A percentile compares a stretch with the other conserved stretches of the same genome.
Evolutionary conservation across 2,888 invertebrate genomes (phyloP).

Genomic region (Acronicta leporina): DNA sequence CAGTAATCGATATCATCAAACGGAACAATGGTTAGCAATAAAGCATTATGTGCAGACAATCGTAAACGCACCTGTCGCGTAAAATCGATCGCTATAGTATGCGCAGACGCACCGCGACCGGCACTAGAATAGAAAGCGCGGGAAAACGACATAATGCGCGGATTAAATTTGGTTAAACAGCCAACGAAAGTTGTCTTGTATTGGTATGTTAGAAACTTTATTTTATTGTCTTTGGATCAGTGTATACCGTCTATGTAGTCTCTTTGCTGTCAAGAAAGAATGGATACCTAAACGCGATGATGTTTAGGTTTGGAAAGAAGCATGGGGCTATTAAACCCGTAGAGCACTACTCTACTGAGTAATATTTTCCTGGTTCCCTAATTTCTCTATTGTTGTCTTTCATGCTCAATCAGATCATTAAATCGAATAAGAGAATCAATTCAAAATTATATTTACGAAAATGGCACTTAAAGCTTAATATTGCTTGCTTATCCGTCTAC

Average conservation of each 20-base stretch:
- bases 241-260: slow-evolving; percentile 4
- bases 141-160: slow-evolving; percentile 64
- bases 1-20: slow-evolving; percentile 41
- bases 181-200: slow-evolving; percentile 62
- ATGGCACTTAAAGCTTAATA: neutral
- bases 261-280: slow-evolving; percentile 11
- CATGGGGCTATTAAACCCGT: too few species aligned
- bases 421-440: too few species aligned
- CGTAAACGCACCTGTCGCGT: slow-evolving; percentile 31
- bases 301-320: too few species aligned
- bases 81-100: slow-evolving; percentile 48
- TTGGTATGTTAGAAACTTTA: slow-evolving; percentile 52
- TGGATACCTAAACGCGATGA: neutral
- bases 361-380: too few species aligned
- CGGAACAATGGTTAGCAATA: slow-evolving; percentile 23
- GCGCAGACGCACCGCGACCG: slow-evolving; percentile 51
- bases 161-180: slow-evolving; percentile 67
- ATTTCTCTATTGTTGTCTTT: too few species aligned
- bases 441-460: too few species aligned
- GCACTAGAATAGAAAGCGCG: slow-evolving; percentile 66
- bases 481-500: neutral
- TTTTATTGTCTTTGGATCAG: slow-evolving; percentile 35
- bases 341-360: too few species aligned
- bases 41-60: slow-evolving; percentile 32
- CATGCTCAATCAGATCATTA: too few species aligned